Conservation (phyloP, 2,113 vertebrate species). For the Dicerorhinus sumatrensis region DNA sequence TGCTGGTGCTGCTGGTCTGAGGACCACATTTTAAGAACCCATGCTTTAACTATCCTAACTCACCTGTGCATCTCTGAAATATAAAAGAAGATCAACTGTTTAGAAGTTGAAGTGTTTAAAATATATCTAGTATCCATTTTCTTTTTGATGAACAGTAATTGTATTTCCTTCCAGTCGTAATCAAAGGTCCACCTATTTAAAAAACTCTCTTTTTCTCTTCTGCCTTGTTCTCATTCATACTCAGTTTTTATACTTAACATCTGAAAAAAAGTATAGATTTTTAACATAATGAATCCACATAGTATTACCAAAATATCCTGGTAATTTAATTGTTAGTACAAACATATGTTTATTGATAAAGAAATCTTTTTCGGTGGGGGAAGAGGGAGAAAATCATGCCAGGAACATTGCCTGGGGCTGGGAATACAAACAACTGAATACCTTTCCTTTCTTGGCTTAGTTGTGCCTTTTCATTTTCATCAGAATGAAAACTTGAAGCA, state of each 20-base stretch:
- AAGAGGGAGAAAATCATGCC: neutral
- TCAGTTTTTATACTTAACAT: neutral
- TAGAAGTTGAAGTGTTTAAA: neutral
- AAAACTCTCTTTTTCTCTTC: neutral
- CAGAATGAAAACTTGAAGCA: slow-evolving; percentile 46
- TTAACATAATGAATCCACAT: neutral
- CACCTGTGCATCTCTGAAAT: neutral
- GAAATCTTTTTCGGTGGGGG: neutral
- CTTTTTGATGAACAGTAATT: neutral
- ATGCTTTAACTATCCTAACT: neutral
- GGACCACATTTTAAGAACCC: neutral
- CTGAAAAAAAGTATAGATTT: neutral
- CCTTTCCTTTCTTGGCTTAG: slow-evolving; percentile 11
- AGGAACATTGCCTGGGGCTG: neutral
- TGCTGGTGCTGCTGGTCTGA: neutral
- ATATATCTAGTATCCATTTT: neutral
- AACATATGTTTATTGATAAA: neutral
- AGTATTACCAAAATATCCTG: neutral
- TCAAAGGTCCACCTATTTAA: neutral
- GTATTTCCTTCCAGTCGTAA: neutral
- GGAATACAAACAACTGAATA: neutral
- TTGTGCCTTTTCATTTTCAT: slow-evolving; percentile 29
- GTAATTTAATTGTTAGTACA: neutral
- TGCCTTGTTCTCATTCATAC: neutral
- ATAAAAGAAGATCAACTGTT: neutral